Evolutionary conservation across 2,888 invertebrate genomes (phyloP), one percentile per base, ranked within the genome.

Genomic region (Patella depressa): DNA sequence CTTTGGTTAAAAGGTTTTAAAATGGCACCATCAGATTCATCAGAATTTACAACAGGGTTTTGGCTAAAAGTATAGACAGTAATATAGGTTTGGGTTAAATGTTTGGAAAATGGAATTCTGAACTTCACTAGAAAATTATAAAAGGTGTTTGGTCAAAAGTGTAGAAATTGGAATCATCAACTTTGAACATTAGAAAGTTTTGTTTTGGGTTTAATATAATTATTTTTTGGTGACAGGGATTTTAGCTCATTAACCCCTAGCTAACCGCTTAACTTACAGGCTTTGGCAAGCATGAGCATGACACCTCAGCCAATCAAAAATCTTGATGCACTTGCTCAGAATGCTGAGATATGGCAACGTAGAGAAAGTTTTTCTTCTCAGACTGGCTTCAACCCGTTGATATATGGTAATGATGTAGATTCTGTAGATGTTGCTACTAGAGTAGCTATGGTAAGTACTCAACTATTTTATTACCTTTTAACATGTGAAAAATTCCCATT

Each of bases 371-470:
- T 90, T 80, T 85, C 88, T 17, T 86, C 89, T 9, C 85, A 86
- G 74, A 89, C 89, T 17, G 88, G 88, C 14, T 93, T 94, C 88
- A 98, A 97, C 93, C 97, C 97, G 0, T 96, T 98, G 88, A 96
- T 98, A 84, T 92, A 91, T 79, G 92, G 92, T 53, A 91, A 92
- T 79, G 93, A 99, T 91, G 97, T 98, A 0, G 99, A 99, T 91
- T 98, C 98, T 0, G 99, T 99, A 0, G 99, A 99, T 92, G 95
- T 99, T 29, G 99, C 99, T 12, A 98, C 98, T 0, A 93, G 99
- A 81, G 98, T 99, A 72, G 99, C 98, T 17, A 98, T 98, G 98
- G 98, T 96, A 90, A 89, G 91, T 87, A 34, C 19, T 9, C 45
- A 45, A 9, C 57, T 65, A 11, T 65, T 24, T n/a, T 65, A 24